Evolutionary conservation across 2,797 vertebrate species (phyloP).

Genomic region (Luscinia megarhynchos): DNA sequence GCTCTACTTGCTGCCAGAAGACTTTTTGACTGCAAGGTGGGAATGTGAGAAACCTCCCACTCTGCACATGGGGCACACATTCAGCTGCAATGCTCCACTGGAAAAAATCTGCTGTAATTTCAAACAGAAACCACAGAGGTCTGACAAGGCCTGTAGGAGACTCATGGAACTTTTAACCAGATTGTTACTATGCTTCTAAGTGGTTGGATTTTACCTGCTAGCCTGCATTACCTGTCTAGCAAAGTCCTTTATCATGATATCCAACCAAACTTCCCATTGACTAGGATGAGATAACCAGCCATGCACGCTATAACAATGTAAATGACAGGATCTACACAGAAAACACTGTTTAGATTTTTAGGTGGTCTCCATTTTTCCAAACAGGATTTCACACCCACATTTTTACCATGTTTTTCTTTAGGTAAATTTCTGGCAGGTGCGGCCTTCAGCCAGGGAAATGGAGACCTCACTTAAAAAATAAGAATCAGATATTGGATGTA

Average conservation of each 20-base stretch:
- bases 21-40: slow-evolving; percentile 73
- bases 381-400: not conserved
- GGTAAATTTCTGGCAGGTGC: not conserved
- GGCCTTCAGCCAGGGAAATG: not conserved
- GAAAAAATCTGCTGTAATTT: slow-evolving; percentile 67
- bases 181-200: not conserved
- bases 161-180: slow-evolving; percentile 38
- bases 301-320: not conserved
- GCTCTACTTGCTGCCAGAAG: slow-evolving; percentile 75
- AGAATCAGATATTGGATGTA: not conserved
- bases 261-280: not conserved
- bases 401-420: not conserved
- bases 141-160: slow-evolving; percentile 28
- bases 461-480: not conserved
- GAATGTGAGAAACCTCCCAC: slow-evolving; percentile 79
- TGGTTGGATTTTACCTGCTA: not conserved
- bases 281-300: not conserved
- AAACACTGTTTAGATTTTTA: not conserved
- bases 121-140: slow-evolving; percentile 58
- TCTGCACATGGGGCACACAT: slow-evolving; percentile 44
- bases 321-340: not conserved
- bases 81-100: not conserved
- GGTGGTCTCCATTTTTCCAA: not conserved
- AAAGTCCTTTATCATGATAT: not conserved
- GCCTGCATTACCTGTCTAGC: not conserved